Conservation (phyloP, 2,797 vertebrate genomes). For the Pipistrellus nathusii region DNA sequence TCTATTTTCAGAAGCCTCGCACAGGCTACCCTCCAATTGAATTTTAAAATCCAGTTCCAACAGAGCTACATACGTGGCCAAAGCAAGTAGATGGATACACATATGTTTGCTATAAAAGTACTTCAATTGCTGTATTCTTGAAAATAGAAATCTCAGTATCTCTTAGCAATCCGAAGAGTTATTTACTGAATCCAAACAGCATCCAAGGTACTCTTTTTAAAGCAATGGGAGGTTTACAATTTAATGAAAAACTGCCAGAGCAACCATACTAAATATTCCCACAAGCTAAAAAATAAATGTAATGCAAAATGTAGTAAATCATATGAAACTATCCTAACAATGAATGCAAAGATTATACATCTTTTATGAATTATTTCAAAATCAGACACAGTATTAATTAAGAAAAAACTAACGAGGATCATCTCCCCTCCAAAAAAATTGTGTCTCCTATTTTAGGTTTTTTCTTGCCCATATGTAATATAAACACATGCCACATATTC, state of each 20-base stretch:
- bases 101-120: not conserved
- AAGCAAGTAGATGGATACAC: not conserved
- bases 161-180: constrained; percentile 9
- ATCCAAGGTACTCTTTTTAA: not conserved
- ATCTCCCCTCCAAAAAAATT: not conserved
- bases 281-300: not conserved
- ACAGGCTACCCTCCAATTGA: not conserved
- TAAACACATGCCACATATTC: not conserved
- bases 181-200: constrained; percentile 36
- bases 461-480: not conserved
- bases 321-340: not conserved
- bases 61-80: not conserved
- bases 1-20: not conserved
- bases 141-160: not conserved
- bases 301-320: constrained; percentile 4
- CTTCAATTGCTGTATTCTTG: not conserved
- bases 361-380: constrained; percentile 4
- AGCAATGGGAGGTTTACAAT: not conserved
- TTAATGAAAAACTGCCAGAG: not conserved
- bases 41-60: not conserved
- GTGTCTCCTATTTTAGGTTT: not conserved
- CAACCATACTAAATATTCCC: constrained; percentile 32
- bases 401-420: not conserved
- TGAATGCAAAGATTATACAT: not conserved
- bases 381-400: not conserved